Percentiles rank a stretch among this genome's conserved stretches.
Evolutionary conservation across 2,113 vertebrate species (phyloP).

Genomic region (Tetrao urogallus): DNA sequence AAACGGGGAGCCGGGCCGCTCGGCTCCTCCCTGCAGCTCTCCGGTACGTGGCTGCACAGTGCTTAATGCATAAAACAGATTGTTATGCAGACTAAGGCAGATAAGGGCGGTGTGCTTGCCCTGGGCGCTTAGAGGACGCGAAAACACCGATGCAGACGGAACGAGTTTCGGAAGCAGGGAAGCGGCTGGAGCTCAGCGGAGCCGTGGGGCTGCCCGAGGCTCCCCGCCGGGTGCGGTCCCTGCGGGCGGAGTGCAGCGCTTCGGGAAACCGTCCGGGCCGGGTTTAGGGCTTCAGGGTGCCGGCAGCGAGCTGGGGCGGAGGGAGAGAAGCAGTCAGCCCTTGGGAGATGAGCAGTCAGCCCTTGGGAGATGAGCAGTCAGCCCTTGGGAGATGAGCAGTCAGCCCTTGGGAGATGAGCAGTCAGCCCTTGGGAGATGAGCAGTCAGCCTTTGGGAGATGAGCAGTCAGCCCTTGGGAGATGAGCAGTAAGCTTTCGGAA

Average conservation of each 20-base stretch:
- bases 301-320: not conserved
- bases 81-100: accelerated
- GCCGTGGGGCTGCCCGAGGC: not conserved
- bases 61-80: accelerated
- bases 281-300: not conserved
- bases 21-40: not conserved
- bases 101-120: accelerated
- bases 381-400: not conserved
- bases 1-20: accelerated
- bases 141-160: accelerated
- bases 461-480: not conserved
- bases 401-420: not conserved
- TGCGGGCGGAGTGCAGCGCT: not conserved
- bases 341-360: not conserved
- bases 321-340: too few relatives aligned
- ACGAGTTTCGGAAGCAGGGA: not conserved
- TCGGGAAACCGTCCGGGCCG: not conserved
- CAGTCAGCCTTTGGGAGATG: not conserved
- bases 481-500: not conserved
- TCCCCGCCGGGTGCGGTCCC: not conserved
- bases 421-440: not conserved
- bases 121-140: not conserved
- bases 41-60: not conserved
- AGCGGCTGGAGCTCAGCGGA: not conserved
- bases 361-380: not conserved